These are phyloP conservation scores for Bradypodion ventrale DNA, from an alignment of 2,797 vertebrate genomes.

Conservation along the genomic window DNA sequence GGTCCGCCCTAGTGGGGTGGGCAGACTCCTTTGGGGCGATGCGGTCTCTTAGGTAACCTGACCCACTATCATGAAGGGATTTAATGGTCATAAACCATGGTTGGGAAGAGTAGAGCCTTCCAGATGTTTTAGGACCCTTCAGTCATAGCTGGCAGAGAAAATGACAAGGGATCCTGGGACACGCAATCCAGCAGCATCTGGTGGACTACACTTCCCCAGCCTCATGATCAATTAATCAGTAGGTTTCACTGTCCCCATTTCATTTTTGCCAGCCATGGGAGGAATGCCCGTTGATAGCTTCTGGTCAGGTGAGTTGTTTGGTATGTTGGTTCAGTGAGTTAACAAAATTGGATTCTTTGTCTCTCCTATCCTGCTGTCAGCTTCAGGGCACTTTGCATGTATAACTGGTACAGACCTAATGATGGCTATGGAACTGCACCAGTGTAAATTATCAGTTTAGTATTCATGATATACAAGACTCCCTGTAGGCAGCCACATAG, in stretches of 20 bases:
- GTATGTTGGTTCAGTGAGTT: too few relatives aligned
- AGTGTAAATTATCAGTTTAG: background rate
- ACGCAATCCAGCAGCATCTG: background rate
- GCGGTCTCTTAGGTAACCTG: too few relatives aligned
- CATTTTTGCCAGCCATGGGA: background rate
- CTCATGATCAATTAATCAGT: background rate
- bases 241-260: background rate
- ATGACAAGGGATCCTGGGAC: background rate
- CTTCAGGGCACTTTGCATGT: background rate
- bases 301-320: background rate
- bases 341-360: background rate
- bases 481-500: background rate
- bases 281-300: background rate
- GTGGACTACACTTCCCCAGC: background rate
- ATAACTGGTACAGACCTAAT: background rate
- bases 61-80: too few relatives aligned
- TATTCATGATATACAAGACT: background rate
- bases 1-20: too few relatives aligned
- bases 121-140: background rate
- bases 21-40: too few relatives aligned
- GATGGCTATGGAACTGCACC: background rate
- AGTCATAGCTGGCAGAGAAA: background rate
- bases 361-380: background rate
- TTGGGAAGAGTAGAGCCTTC: background rate
- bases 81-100: background rate